A percentile compares a stretch with the other conserved stretches of the same genome.
Evolutionary conservation across 53 echinoderm and acorn worm species (phyloP).

Genomic region (Paracentrotus lividus): DNA sequence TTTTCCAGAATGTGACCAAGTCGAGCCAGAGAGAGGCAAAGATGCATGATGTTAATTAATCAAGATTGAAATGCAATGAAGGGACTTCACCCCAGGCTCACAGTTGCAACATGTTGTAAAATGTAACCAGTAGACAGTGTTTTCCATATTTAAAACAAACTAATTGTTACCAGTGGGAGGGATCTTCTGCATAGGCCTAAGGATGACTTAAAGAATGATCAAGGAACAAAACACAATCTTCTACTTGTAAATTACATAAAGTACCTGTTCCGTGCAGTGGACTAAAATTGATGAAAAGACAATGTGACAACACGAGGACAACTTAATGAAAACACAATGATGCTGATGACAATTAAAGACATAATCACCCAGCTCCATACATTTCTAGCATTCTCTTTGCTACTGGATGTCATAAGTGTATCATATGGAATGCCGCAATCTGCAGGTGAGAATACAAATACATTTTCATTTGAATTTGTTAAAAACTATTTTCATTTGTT

Average conservation of each 20-base stretch:
- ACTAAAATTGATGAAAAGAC: neutral
- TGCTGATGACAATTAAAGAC: slow-evolving; percentile 17
- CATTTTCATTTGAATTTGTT: neutral
- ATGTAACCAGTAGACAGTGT: no score
- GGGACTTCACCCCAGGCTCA: no score
- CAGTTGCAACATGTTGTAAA: no score
- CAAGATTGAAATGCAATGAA: no score
- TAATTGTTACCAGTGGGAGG: no score
- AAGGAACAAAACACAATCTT: no score
- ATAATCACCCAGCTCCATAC: neutral
- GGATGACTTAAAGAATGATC: neutral
- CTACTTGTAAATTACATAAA: no score
- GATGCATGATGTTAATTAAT: neutral
- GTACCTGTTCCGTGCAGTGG: no score
- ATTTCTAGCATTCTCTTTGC: neutral
- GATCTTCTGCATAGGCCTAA: neutral
- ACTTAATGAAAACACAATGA: neutral
- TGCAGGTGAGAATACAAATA: neutral
- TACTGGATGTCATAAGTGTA: slow-evolving; percentile 14
- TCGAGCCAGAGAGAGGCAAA: no score
- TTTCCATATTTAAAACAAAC: no score
- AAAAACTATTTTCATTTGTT: neutral
- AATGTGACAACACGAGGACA: neutral
- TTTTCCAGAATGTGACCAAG: neutral
- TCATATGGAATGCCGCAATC: slow-evolving; percentile 28